Percentiles rank a stretch among this genome's conserved stretches.
These are phyloP conservation scores for Calameuta pallipes DNA, from an alignment of 2,888 invertebrate genomes.

Conservation along the genomic window DNA sequence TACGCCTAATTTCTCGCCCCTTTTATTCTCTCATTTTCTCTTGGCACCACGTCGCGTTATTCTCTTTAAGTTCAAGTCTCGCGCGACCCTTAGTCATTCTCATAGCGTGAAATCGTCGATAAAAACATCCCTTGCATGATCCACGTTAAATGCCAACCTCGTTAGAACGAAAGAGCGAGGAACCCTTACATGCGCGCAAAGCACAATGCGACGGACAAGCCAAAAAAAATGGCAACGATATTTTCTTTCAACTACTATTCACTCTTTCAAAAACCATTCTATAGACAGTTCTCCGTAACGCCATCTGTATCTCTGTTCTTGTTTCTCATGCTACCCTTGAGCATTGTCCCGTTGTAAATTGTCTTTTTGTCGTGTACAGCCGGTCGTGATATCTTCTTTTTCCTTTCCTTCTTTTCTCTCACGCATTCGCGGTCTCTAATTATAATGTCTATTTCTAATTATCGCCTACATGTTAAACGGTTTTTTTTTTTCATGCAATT, in stretches of 20 bases:
- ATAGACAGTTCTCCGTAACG: neutral
- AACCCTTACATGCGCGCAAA: neutral
- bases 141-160: neutral
- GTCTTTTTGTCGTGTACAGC: neutral
- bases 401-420: neutral
- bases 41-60: neutral
- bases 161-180: neutral
- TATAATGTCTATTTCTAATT: neutral
- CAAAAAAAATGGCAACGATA: neutral
- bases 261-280: neutral
- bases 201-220: neutral
- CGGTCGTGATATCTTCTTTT: neutral
- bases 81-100: neutral
- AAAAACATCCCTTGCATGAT: neutral
- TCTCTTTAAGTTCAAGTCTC: neutral
- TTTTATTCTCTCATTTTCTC: neutral
- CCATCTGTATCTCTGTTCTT: neutral
- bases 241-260: neutral
- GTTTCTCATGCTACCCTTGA: neutral
- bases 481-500: neutral
- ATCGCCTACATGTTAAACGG: neutral
- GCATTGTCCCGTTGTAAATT: neutral
- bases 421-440: neutral
- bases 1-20: neutral
- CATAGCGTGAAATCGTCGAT: neutral